Base-by-base conservation (phyloP, 2,888 invertebrate species). In the Neoaliturus tenellus region DNA sequence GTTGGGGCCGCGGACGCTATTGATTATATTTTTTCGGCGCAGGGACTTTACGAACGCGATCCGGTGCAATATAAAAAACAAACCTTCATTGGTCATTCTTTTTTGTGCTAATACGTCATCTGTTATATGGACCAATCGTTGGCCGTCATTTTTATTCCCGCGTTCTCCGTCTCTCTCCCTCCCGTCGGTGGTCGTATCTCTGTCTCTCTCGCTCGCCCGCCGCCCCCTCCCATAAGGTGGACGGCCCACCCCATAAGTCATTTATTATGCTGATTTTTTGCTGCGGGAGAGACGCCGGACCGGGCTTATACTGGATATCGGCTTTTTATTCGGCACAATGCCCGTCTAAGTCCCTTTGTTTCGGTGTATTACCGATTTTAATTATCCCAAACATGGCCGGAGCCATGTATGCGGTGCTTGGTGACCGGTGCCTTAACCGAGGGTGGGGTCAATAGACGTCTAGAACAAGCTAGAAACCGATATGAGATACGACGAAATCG, bases 41-140 rank as follows among this genome's bases (percentile, higher is more conserved):
- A 83, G 80, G 58, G 41, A 62, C 80, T 83, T 80, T 80, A 78
- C 83, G 83, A 48, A 83, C 69, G 80, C 67, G 83, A 83, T 83
- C 69, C 67, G 48, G 78, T 51, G 39, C 62, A 69, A 83, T 78
- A 83, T 78, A 83, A 83, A 83, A 80, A 80, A 62, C 41, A 83
- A 83, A 83, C 62, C 83, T 83, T 83, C 83, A 83, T 83, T 83
- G 83, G 83, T 83, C 83, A 83, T 83, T 69, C 78, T 83, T 78
- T 83, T 83, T 83, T 83, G 67, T 67, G 69, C 80, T 67, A 67
- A 83, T 83, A 83, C 83, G 83, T 83, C 83, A 83, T 83, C 69
- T 80, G 80, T 69, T 83, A 78, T 83, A 69, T 48, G 69, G 80
- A 80, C 83, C 83, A 83, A 83, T 83, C 83, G 83, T 41, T 51